Conservation (phyloP, 1,140 invertebrate genomes). For the Pogonus chalceus region DNA sequence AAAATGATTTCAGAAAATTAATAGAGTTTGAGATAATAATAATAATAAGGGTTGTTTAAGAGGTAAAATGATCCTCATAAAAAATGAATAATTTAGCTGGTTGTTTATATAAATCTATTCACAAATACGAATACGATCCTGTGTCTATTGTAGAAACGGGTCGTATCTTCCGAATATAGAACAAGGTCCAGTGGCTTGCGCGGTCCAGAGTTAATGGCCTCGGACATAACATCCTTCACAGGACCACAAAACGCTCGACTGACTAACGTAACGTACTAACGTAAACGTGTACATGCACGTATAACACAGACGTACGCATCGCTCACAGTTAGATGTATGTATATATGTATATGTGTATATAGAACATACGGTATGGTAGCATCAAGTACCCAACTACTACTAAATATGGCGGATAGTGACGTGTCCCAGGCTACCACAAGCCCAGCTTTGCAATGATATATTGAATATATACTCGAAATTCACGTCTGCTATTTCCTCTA, state of each 20-base stretch:
- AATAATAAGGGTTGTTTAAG: no score
- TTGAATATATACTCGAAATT: no score
- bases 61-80: no score
- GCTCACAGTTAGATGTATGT: no score
- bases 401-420: neutral
- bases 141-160: no score
- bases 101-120: no score
- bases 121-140: no score
- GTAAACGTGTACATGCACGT: neutral
- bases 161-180: neutral
- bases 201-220: neutral
- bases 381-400: neutral
- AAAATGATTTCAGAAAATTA: no score
- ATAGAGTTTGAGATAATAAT: no score
- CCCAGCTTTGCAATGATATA: neutral
- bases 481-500: no score
- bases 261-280: neutral
- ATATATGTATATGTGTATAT: neutral
- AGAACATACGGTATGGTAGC: neutral
- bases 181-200: neutral
- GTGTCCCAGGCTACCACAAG: neutral
- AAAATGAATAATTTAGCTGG: no score
- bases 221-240: constrained; percentile 4
- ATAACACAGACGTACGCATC: no score
- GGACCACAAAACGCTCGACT: neutral